Base-by-base conservation (phyloP, 2,113 vertebrate species). In the Chamaea fasciata region DNA sequence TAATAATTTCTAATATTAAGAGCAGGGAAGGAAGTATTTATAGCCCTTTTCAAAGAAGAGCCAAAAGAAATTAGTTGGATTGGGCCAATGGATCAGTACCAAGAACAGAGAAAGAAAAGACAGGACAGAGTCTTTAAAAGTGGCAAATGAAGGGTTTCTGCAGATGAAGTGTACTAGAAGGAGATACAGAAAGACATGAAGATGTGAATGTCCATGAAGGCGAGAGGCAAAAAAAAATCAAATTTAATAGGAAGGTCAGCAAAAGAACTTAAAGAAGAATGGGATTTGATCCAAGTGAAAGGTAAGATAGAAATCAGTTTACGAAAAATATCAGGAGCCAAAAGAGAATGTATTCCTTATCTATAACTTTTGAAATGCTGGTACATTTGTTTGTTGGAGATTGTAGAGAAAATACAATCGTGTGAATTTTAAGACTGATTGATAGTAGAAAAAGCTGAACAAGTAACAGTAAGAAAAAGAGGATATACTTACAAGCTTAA, bases 61-160 rank as follows among this genome's bases (percentile, higher is more conserved):
- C 69, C 85, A 90, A 44, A 2, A 13, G 63, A 93, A 94, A 93
- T 94, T 92, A 86, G 64, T 83, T 95, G 80, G 76, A 94, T 88
- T 92, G 68, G 85, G 42, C 75, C 85, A 70, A 12, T 93, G 89
- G 87, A 94, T 78, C 77, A 17, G 64, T 90, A 93, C 90, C 88
- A 96, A 94, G 68, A 76, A 52, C 0, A 81, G 30, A 42, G 71
- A 81, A 83, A 74, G 56, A 87, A 75, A 89, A 93, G 67, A 26
- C 18, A 63, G 22, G 60, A 52, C 2, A 11, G 37, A 23, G 57
- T 64, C 41, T 87, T 64, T 91, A 63, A 55, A 83, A 88, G 76
- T 68, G 39, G 63, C 1, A 4, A 70, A 62, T 46, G n/a, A 93
- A 90, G 20, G 55, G 39, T 63, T 85, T 94, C 74, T 87, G 74